Evolutionary conservation across 2,797 vertebrate genomes (phyloP), one percentile per base, ranked within the genome.

Genomic region (Lacerta bilineata): DNA sequence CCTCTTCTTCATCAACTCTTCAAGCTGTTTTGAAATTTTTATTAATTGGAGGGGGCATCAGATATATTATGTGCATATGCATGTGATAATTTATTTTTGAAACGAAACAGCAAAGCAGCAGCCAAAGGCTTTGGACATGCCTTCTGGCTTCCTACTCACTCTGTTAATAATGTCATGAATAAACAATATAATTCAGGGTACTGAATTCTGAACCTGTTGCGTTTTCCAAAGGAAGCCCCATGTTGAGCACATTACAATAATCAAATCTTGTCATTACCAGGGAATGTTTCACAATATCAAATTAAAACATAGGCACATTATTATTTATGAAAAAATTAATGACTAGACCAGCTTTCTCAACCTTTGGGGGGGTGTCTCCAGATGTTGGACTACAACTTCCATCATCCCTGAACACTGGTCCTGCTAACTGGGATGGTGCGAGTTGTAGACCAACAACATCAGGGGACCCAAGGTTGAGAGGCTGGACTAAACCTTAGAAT

Each of bases 271-370:
- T 36, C n/a, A 25, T 64, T 25, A 36, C 27, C n/a, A 11, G 8
- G 18, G 64, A 29, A 69, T 41, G 11, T 68, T 41, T 82, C 25
- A 29, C 17, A 27, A 18, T 66, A 23, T 46, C 29, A 25, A 82
- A 39, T 41, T 82, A 29, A 33, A 36, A 33, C 50, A 11, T 81
- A 61, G 91, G 61, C 89, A 84, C 79, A 75, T 74, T 15, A 68
- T 18, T 17, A 55, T 55, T 90, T 90, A 91, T 88, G 88, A 93
- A 74, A 69, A n/a, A 80, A 79, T 20, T 86, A 94, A 89, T 92
- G 36, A 61, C 36, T 91, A 84, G 90, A 78, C 88, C 85, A 50
- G 46, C 46, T 50, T 50, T 50, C 46, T 50, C 46, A 50, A 50
- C 46, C 46, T 50, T 50, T 0, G 46, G 46, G 46, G 46, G 43